A percentile compares a stretch with the other conserved stretches of the same genome.
phyloP scores from a whole-genome alignment of 2,888 invertebrate species.

The Phorcus lineatus region DNA sequence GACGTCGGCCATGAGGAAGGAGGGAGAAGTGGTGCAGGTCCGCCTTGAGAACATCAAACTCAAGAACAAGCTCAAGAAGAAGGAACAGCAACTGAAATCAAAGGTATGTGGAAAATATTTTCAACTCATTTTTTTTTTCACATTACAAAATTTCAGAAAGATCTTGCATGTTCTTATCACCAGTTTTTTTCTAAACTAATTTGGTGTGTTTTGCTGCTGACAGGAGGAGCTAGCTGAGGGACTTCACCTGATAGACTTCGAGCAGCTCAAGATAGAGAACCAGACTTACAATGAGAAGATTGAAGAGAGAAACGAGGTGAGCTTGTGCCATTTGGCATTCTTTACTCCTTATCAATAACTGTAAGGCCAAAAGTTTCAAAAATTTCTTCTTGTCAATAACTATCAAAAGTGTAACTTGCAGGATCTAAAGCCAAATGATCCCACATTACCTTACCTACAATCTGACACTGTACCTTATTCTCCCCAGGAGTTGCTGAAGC shows the following conservation, averaged over 20 bases:
- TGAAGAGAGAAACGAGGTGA: constrained; percentile 78
- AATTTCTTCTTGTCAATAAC: no score
- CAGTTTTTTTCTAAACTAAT: no score
- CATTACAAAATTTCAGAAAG: no score
- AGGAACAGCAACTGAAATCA: constrained; percentile 74
- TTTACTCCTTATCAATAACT: not conserved
- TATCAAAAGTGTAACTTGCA: not conserved
- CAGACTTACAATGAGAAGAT: constrained; percentile 79
- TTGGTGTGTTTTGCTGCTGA: not conserved
- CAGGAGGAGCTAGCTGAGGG: constrained; percentile 78
- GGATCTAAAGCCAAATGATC: no score
- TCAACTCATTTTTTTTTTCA: no score
- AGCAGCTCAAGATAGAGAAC: constrained; percentile 79
- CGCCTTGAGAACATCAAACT: constrained; percentile 75
- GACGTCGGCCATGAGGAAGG: constrained; percentile 67
- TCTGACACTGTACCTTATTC: not conserved
- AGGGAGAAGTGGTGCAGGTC: constrained; percentile 71
- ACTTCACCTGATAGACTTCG: constrained; percentile 79
- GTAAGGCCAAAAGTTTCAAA: not conserved
- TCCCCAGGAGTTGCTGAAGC: constrained; percentile 75
- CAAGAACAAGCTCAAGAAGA: constrained; percentile 75
- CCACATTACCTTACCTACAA: no score
- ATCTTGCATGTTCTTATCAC: no score
- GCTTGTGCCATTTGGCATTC: not conserved
- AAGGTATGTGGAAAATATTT: constrained; percentile 58